Percentiles rank a stretch among this genome's conserved stretches.
Conservation (phyloP, 2,113 vertebrate genomes). For the Albula glossodonta region DNA sequence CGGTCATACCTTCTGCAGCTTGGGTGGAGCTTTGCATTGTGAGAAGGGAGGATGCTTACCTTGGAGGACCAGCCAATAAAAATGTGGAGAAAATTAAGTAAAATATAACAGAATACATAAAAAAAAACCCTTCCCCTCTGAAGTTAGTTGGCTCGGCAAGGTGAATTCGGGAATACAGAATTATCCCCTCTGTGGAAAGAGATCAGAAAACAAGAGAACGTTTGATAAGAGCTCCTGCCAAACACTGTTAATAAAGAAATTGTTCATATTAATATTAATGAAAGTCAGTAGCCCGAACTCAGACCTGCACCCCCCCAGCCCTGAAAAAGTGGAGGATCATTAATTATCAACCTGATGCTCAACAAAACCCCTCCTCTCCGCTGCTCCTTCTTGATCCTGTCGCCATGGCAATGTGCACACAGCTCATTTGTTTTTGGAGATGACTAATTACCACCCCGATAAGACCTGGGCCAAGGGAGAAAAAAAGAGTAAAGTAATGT, state of each 20-base stretch:
- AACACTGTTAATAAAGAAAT: background rate
- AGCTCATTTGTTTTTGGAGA: slow-evolving; percentile 99
- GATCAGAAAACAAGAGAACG: too few species aligned
- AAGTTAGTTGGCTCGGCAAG: too few species aligned
- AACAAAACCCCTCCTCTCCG: slow-evolving; percentile 76
- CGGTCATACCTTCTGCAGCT: too few species aligned
- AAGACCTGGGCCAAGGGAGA: slow-evolving; percentile 75
- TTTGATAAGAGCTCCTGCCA: too few species aligned
- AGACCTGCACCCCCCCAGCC: background rate
- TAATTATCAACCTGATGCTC: slow-evolving; percentile 85
- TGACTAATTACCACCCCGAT: slow-evolving; percentile 99
- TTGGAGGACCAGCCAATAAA: too few species aligned
- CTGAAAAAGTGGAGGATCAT: slow-evolving; percentile 54
- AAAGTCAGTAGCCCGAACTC: background rate
- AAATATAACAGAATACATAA: too few species aligned
- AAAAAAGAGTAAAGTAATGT: slow-evolving; percentile 44
- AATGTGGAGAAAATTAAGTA: too few species aligned
- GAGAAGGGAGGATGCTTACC: too few species aligned
- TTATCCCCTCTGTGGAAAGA: too few species aligned
- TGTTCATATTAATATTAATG: background rate
- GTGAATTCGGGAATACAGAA: too few species aligned
- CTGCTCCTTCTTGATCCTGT: slow-evolving; percentile 81
- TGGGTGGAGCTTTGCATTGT: too few species aligned
- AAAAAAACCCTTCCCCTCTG: too few species aligned
- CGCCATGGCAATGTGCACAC: slow-evolving; percentile 87